Base-by-base conservation (phyloP, 2,113 vertebrate species). In the Chlorodrepanis virens region DNA sequence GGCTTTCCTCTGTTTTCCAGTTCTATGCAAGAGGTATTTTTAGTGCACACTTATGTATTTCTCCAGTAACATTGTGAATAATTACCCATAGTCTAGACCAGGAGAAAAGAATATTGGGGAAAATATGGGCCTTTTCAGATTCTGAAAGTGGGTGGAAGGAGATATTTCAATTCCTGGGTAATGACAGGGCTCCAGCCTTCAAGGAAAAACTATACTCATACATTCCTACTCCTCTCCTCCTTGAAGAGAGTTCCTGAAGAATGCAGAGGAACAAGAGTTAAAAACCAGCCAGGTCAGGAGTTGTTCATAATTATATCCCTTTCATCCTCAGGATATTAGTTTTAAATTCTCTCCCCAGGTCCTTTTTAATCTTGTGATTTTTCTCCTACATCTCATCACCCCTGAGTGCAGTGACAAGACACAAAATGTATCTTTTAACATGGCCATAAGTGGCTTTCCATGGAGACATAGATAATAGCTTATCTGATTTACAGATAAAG, bases 401-500 rank as follows among this genome's bases (percentile, higher is more conserved):
- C 63, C 71, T 47, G 63, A 94, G 76, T 87, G 79, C 65, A 87
- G 52, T 74, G 78, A 88, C 57, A 95, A 94, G 65, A 91, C 77
- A 89, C 57, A 94, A 96, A 95, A 67, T 59, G 39, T 50, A 93
- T 90, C 91, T 94, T 87, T 94, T 80, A 92, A 88, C 81, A 77
- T 61, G 71, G 75, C 65, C 10, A 0, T 80, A 92, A 93, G 75
- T 77, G 54, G 68, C 71, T 96, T 91, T 92, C 88, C 82, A 82
- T 49, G 42, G 35, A 91, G 80, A 76, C 69, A 71, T 5, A 86
- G 76, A 83, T 88, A 95, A 96, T 70, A 83, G 57, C 49, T 83
- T 82, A 76, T 60, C 63, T 96, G 94, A 97, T 95, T 95, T 92
- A 97, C 31, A 35, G n/a, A n/a, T n/a, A n/a, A n/a, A n/a, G 37